Evolutionary conservation across 2,113 vertebrate species (phyloP).

Genomic region (Planiliza haematocheilus): DNA sequence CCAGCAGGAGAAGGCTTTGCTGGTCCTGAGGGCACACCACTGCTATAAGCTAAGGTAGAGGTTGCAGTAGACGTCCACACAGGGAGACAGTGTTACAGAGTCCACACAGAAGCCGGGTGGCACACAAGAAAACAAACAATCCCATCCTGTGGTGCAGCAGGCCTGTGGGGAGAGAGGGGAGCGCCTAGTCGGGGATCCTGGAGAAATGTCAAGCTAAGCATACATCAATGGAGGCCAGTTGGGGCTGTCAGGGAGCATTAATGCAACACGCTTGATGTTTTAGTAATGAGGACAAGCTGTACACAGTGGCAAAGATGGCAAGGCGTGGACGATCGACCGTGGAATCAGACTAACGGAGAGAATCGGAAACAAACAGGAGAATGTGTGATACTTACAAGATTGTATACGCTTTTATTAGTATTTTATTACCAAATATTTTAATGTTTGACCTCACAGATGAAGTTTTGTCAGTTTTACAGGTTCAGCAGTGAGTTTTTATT

Average conservation of each 20-base stretch:
- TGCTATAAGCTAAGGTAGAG: neutral
- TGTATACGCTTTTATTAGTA: no score
- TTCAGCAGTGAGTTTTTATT: no score
- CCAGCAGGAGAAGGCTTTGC: neutral
- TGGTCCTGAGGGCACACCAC: no score
- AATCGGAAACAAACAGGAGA: conserved; percentile 45
- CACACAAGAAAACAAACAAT: conserved; percentile 51
- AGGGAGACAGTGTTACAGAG: neutral
- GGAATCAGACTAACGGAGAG: conserved; percentile 39
- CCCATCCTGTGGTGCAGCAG: conserved; percentile 5
- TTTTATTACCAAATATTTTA: no score
- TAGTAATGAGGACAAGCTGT: conserved; percentile 68
- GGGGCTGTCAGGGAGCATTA: conserved; percentile 66
- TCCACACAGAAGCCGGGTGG: conserved; percentile 10
- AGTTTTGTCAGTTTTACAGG: no score
- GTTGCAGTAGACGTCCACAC: neutral
- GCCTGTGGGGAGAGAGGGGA: conserved; percentile 1
- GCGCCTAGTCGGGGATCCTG: conserved; percentile 30
- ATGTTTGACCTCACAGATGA: no score
- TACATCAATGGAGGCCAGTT: conserved; percentile 69
- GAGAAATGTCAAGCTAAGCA: conserved; percentile 73
- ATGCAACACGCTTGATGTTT: conserved; percentile 68
- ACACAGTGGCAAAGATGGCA: conserved; percentile 35
- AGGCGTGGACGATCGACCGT: conserved; percentile 34
- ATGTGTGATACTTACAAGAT: no score